Percentiles rank a stretch among this genome's conserved stretches.
phyloP scores from a whole-genome alignment of 2,113 vertebrate genomes.

The Rafetus swinhoei region DNA sequence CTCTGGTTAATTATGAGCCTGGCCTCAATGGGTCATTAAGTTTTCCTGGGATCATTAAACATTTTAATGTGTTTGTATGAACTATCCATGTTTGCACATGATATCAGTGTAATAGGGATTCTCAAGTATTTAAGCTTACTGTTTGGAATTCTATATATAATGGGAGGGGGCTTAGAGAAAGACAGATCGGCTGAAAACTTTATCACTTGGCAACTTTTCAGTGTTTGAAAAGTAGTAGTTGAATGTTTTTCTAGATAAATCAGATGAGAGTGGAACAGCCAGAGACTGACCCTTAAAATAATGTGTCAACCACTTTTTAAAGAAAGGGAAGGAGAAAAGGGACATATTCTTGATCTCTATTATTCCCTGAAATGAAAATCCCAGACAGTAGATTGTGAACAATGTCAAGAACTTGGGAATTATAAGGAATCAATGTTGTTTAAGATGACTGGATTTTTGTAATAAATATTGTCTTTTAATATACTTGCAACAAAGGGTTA shows the following conservation, averaged over 20 bases:
- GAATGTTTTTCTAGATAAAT: background rate
- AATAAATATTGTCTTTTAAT: background rate
- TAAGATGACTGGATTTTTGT: background rate
- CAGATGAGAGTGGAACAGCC: background rate
- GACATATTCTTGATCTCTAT: background rate
- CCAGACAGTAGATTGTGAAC: accelerated
- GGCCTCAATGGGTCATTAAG: conserved; percentile 30
- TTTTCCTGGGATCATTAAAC: conserved; percentile 56
- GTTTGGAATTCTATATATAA: background rate
- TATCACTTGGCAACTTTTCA: background rate
- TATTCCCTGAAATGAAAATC: accelerated
- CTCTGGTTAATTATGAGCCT: background rate
- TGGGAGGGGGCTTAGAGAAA: background rate
- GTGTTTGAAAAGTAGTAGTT: too few species aligned
- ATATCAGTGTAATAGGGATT: conserved; percentile 5
- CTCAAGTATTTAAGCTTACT: background rate
- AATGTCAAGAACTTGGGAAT: background rate
- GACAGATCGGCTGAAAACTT: background rate
- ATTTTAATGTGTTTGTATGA: conserved; percentile 61
- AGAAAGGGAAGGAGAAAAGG: background rate
- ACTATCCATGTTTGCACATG: conserved; percentile 37
- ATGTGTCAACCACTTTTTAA: background rate
- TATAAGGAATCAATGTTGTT: background rate
- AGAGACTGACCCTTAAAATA: background rate
- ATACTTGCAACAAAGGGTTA: background rate